Base-by-base conservation (phyloP, 2,888 invertebrate species). In the Ectropis crepuscularia region DNA sequence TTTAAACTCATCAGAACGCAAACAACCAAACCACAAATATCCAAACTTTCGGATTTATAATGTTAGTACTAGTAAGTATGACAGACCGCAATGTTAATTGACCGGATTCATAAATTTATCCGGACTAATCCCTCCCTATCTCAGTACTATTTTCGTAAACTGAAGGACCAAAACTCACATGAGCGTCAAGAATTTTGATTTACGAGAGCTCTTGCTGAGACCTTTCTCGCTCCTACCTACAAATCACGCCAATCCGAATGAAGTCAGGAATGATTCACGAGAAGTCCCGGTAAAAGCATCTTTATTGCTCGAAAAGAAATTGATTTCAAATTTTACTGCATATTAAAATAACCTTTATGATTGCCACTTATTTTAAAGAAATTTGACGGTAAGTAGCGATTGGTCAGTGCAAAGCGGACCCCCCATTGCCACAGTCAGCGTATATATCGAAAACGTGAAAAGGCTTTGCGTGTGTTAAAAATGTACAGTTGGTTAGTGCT, bases 261-360 rank as follows among this genome's bases (percentile, higher is more conserved):
- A 66, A 68, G 55, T 76, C 63, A 55, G 74, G 80, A 80, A 81
- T 87, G 86, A 86, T 85, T 89, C 88, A 87, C 79, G 72, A 77
- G 77, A 83, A 80, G 82, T 76, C 75, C 75, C 78, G 83, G 85
- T 86, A 88, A 88, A 82, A 72, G 74, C 76, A 70, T 81, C 82
- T 90, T 90, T 89, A 89, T 82, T 77, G 80, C 84, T 81, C 71
- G 73, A 81, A 87, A 86, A 86, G 83, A 87, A 89, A 90, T 91
- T 87, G 87, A 91, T 90, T 90, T 87, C 76, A 85, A 87, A 87
- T 89, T 89, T 90, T 89, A 91, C 85, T 90, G 88, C 89, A 87
- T 90, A 90, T 90, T 90, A 89, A 89, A 89, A 83, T 89, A 89
- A 88, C 87, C 86, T 88, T 87, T 88, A 86, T 82, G 85, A 88